Evolutionary conservation across 2,797 vertebrate genomes (phyloP).

Genomic region (Phataginus tricuspis): DNA sequence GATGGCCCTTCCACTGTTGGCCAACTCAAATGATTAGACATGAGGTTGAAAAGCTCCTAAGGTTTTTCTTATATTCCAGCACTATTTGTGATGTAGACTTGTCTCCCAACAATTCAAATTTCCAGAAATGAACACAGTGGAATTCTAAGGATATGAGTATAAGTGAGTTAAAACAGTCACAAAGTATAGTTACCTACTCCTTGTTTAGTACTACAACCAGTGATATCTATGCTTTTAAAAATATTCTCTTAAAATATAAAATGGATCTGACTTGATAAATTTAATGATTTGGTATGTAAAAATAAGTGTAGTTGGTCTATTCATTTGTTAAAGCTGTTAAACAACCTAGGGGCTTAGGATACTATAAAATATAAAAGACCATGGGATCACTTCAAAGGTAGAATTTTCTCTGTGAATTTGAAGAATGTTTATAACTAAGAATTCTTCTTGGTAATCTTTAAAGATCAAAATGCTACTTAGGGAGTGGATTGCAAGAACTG

Average conservation of each 20-base stretch:
- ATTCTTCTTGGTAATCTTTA: constrained; percentile 27
- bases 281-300: not conserved
- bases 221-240: not conserved
- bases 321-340: not conserved
- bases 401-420: constrained; percentile 19
- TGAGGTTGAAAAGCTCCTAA: not conserved
- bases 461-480: not conserved
- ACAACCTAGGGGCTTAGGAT: not conserved
- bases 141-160: not conserved
- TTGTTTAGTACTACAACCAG: not conserved
- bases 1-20: not conserved
- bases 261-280: not conserved
- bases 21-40: not conserved
- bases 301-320: not conserved
- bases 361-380: not conserved
- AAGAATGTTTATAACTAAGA: constrained; percentile 34
- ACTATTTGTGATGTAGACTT: not conserved
- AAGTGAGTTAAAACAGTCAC: not conserved
- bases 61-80: not conserved
- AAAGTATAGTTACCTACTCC: not conserved
- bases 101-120: not conserved
- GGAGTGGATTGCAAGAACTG: not conserved
- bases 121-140: not conserved
- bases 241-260: not conserved
- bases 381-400: not conserved